A percentile compares a stretch with the other conserved stretches of the same genome.
Evolutionary conservation across 1,140 invertebrate species (phyloP).

Genomic region (Coelopa frigida): DNA sequence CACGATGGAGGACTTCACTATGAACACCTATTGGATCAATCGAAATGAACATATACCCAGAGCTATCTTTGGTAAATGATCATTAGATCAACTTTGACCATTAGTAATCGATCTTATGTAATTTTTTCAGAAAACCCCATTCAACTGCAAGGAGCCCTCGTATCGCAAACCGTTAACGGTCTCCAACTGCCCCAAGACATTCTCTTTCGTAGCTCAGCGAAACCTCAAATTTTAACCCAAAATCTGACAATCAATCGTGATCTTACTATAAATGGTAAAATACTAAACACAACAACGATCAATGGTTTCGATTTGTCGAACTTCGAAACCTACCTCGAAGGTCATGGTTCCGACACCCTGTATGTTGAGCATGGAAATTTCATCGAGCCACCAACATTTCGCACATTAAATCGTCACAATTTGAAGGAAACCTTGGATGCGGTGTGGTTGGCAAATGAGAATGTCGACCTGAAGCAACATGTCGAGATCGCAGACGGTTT

Average conservation of each 20-base stretch:
- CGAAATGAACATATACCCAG: constrained; percentile 30
- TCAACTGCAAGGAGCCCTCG: constrained; percentile 20
- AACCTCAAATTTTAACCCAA: not conserved
- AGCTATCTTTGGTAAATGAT: constrained; percentile 40
- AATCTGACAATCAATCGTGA: constrained; percentile 2
- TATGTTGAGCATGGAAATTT: constrained; percentile 27
- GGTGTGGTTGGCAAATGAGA: constrained; percentile 37
- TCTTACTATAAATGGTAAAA: constrained; percentile 5
- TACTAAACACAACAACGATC: constrained; percentile 3
- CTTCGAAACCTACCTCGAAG: constrained; percentile 16
- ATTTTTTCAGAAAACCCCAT: constrained; percentile 32
- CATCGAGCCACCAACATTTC: constrained; percentile 14
- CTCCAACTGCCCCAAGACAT: constrained; percentile 31
- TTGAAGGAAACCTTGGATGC: constrained; percentile 22
- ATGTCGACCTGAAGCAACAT: constrained; percentile 17
- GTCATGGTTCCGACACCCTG: constrained; percentile 10
- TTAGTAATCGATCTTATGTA: not conserved
- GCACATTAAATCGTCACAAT: constrained; percentile 21
- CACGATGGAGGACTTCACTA: constrained; percentile 31
- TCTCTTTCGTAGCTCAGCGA: constrained; percentile 8
- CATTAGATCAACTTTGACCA: not conserved
- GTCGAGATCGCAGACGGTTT: constrained; percentile 14
- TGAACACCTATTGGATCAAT: constrained; percentile 42
- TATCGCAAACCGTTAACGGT: constrained; percentile 22
- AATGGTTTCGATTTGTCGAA: constrained; percentile 13